Evolutionary conservation across 2,797 vertebrate species (phyloP).

Genomic region (Hybognathus amarus): DNA sequence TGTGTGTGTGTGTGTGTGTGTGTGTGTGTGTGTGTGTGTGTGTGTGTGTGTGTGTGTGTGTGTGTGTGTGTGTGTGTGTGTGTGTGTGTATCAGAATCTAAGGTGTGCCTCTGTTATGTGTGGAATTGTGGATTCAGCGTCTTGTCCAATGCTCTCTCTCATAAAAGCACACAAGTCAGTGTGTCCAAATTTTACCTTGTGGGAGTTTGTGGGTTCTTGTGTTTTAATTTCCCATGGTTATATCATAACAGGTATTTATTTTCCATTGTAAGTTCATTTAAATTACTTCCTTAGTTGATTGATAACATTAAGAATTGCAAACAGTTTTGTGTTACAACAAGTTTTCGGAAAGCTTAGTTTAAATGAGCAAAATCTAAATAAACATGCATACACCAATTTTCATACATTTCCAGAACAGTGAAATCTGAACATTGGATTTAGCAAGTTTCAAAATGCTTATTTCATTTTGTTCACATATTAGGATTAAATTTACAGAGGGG

Average conservation of each 20-base stretch:
- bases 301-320: not conserved
- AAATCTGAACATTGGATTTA: not conserved
- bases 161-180: conserved; percentile 15
- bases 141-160: not conserved
- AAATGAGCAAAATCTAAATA: not conserved
- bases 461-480: not conserved
- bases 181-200: not conserved
- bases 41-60: conserved; percentile 1
- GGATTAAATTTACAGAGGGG: no score
- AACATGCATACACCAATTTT: not conserved
- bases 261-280: not conserved
- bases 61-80: conserved; percentile 12
- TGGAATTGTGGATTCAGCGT: conserved; percentile 1
- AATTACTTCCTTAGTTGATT: not conserved
- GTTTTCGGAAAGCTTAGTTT: not conserved
- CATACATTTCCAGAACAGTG: not conserved
- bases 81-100: conserved; percentile 15
- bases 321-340: not conserved
- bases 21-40: no score
- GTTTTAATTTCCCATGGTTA: conserved; percentile 19
- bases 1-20: not conserved
- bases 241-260: not conserved
- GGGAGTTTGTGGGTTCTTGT: conserved; percentile 20
- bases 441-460: not conserved
- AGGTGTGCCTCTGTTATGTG: conserved; percentile 35